Percentiles rank a stretch among this genome's conserved stretches.
Conservation (phyloP, 2,113 vertebrate genomes). For the Cyphomyrus plagiostoma region DNA sequence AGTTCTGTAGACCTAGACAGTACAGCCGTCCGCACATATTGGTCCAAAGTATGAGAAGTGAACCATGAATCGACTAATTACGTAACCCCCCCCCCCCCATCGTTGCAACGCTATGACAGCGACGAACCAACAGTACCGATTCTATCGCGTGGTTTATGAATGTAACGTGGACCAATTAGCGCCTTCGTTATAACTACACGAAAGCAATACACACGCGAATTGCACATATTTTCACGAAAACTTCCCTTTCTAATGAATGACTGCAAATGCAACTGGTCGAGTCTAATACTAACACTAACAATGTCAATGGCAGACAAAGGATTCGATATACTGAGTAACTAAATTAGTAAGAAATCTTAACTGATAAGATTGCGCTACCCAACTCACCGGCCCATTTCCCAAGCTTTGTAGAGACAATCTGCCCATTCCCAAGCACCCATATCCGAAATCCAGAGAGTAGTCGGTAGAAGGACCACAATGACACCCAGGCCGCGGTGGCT, state of each 20-base stretch:
- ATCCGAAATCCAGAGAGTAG: constrained; percentile 65
- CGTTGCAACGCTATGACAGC: background rate
- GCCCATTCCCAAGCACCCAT: constrained; percentile 73
- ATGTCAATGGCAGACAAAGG: background rate
- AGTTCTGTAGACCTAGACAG: background rate
- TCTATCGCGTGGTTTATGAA: background rate
- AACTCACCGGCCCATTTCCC: constrained; percentile 93
- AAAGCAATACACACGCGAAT: background rate
- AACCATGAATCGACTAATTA: background rate
- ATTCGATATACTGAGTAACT: background rate
- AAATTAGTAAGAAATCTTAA: background rate
- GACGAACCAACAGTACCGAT: background rate
- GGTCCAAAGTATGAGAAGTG: background rate
- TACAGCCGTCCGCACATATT: background rate
- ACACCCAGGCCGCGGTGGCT: constrained; percentile 60
- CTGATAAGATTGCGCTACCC: background rate
- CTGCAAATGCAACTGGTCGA: background rate
- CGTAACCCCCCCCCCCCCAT: background rate
- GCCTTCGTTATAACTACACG: background rate
- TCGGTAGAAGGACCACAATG: constrained; percentile 54
- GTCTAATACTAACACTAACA: background rate
- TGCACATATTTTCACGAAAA: background rate
- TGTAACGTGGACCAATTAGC: background rate
- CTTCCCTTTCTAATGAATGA: background rate
- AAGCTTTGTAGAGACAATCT: constrained; percentile 62